Evolutionary conservation across 2,113 vertebrate species (phyloP).

Genomic region (Oncorhynchus keta): DNA sequence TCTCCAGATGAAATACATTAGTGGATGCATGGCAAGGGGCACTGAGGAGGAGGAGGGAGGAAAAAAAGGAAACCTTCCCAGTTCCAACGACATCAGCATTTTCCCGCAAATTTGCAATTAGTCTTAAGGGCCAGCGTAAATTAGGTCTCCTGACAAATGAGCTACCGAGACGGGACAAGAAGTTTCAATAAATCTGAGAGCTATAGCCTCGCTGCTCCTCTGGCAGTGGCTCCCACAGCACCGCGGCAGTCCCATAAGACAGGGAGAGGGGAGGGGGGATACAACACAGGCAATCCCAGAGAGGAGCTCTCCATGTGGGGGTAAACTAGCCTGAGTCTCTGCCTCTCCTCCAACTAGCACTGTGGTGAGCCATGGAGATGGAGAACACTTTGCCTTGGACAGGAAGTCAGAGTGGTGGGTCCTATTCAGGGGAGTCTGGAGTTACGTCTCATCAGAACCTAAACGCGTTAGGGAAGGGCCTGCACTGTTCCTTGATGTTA

Average conservation of each 20-base stretch:
- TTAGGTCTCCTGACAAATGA: constrained; percentile 99
- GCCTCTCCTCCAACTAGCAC: constrained; percentile 24
- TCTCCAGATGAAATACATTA: constrained; percentile 97
- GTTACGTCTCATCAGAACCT: constrained; percentile 74
- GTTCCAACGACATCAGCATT: constrained; percentile 98
- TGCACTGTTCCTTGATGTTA: constrained; percentile 41
- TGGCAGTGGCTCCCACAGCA: constrained; percentile 43
- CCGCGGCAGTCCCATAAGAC: constrained; percentile 55
- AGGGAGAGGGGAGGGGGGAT: constrained; percentile 19
- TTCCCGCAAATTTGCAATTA: constrained; percentile 99
- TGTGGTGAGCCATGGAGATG: constrained; percentile 39
- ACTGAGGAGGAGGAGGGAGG: constrained; percentile 72
- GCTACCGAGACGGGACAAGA: constrained; percentile 88
- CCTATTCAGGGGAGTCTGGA: constrained; percentile 73
- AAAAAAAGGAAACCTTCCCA: constrained; percentile 56
- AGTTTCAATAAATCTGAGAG: constrained; percentile 79
- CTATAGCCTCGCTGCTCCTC: constrained; percentile 55
- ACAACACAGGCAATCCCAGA: constrained; percentile 45
- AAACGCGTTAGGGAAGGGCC: constrained; percentile 70
- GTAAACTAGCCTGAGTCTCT: constrained; percentile 39
- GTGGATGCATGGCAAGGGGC: constrained; percentile 95
- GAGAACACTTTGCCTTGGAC: not conserved
- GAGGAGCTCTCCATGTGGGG: constrained; percentile 49
- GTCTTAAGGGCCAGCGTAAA: constrained; percentile 99
- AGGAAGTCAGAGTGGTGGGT: constrained; percentile 63